Conservation (phyloP, 2,113 vertebrate species). For the Microcebus murinus region DNA sequence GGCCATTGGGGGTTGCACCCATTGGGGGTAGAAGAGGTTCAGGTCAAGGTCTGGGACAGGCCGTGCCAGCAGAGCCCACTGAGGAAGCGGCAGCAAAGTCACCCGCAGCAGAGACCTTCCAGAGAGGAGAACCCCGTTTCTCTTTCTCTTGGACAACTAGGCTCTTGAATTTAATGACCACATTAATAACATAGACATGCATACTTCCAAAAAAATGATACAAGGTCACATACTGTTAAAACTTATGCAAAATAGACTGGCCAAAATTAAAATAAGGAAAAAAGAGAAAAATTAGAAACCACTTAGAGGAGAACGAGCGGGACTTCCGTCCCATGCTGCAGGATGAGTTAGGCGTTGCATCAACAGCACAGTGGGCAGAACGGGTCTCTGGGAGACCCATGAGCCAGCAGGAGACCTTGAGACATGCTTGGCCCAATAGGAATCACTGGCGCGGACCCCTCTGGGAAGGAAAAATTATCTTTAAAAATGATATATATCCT, state of each 20-base stretch:
- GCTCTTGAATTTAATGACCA: neutral
- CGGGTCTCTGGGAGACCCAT: neutral
- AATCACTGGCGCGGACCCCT: neutral
- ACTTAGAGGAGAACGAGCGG: neutral
- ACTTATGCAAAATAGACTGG: neutral
- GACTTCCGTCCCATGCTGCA: neutral
- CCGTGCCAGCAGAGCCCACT: neutral
- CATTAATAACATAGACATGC: neutral
- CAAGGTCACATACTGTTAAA: neutral
- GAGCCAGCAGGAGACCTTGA: neutral
- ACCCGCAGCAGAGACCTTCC: neutral
- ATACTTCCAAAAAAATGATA: slow-evolving; percentile 16
- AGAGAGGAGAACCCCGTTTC: neutral
- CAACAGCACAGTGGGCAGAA: neutral
- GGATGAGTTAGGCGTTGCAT: neutral
- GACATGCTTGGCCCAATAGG: neutral
- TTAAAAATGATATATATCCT: neutral
- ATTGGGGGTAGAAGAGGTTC: neutral
- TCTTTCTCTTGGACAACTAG: neutral
- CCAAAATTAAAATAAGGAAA: neutral
- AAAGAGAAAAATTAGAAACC: neutral
- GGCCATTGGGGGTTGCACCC: neutral
- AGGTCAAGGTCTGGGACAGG: neutral
- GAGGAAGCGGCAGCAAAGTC: neutral
- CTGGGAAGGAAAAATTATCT: neutral